Conservation (phyloP, 2,113 vertebrate genomes). For the Aythya baeri region DNA sequence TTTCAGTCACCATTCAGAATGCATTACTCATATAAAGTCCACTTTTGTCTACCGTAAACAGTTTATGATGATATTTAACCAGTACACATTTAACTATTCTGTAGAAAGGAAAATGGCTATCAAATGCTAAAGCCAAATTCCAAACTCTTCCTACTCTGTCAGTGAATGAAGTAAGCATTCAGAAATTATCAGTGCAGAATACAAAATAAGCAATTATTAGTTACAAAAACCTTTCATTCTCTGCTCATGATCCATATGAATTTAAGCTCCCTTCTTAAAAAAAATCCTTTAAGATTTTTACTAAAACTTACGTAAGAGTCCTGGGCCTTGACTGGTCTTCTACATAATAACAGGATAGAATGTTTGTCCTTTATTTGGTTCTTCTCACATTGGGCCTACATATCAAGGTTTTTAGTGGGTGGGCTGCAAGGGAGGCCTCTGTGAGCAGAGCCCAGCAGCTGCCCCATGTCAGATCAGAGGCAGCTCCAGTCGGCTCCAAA, state of each 20-base stretch:
- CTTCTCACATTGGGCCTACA: not conserved
- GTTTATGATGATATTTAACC: not conserved
- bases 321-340: not conserved
- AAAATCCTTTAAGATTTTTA: not conserved
- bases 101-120: not conserved
- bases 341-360: not conserved
- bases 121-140: not conserved
- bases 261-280: not conserved
- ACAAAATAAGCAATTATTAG: not conserved
- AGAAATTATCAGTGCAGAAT: not conserved
- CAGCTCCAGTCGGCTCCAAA: no score
- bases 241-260: not conserved
- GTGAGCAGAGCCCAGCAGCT: no score
- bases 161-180: not conserved
- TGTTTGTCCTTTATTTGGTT: not conserved
- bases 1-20: not conserved
- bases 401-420: not conserved
- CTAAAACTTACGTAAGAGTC: not conserved
- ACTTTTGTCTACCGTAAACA: not conserved
- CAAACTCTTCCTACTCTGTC: not conserved
- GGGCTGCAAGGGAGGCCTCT: no score
- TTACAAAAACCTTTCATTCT: not conserved
- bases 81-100: not conserved
- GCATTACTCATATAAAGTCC: not conserved
- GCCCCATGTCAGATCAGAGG: no score